Percentiles rank a stretch among this genome's conserved stretches.
phyloP scores from a whole-genome alignment of 2,113 vertebrate genomes.

The Cyrtonyx montezumae region DNA sequence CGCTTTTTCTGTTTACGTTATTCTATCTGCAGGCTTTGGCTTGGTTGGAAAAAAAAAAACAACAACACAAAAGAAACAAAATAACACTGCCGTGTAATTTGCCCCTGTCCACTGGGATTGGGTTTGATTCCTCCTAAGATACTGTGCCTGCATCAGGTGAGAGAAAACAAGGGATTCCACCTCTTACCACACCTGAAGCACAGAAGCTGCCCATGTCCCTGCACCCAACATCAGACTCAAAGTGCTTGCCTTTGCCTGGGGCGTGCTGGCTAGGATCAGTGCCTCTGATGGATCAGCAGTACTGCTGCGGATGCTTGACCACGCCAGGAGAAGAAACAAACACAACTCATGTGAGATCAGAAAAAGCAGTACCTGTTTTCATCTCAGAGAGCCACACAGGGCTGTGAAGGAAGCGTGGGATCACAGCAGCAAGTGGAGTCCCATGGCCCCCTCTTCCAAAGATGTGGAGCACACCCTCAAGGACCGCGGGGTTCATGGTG shows the following conservation, averaged over 20 bases:
- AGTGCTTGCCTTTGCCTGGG: not conserved
- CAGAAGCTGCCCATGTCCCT: not conserved
- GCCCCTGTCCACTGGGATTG: not conserved
- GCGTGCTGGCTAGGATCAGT: not conserved
- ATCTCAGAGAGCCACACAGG: not conserved
- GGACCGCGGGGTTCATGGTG: no score
- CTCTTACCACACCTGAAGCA: not conserved
- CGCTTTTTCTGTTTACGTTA: not conserved
- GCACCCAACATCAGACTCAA: not conserved
- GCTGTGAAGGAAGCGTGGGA: not conserved
- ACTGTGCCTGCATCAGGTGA: not conserved
- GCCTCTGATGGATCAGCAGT: not conserved
- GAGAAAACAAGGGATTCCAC: not conserved
- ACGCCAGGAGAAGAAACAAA: not conserved
- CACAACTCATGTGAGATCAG: not conserved
- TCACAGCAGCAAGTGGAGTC: not conserved
- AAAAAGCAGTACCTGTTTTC: not conserved
- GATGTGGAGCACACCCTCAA: not conserved
- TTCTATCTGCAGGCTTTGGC: not conserved
- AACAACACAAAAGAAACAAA: not conserved
- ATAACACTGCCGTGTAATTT: not conserved
- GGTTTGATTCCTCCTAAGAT: not conserved
- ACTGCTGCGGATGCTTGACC: not conserved
- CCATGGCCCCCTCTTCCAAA: not conserved
- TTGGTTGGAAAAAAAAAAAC: not conserved